A percentile compares a stretch with the other conserved stretches of the same genome.
Conservation (phyloP, 2,888 invertebrate genomes). For the Chromoteleia sp. region DNA sequence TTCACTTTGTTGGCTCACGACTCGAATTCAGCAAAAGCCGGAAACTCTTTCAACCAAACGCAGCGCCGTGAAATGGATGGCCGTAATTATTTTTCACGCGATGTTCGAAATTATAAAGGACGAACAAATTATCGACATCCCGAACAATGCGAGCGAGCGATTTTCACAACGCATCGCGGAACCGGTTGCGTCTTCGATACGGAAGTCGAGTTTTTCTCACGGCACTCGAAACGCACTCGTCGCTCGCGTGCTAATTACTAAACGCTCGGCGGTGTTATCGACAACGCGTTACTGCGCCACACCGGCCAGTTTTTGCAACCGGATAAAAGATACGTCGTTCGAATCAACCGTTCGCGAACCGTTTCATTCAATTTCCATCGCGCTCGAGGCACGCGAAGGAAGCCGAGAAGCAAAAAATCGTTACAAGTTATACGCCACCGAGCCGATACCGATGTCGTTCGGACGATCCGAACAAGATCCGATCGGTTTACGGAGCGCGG, state of each 20-base stretch:
- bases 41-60: no score
- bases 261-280: conserved; percentile 7
- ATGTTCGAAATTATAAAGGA: conserved; percentile 5
- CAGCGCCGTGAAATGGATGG: neutral
- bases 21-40: no score
- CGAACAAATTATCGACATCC: conserved; percentile 19
- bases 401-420: no score
- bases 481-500: no score
- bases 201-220: conserved; percentile 64
- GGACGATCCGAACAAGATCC: no score
- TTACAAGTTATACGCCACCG: no score
- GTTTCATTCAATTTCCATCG: no score
- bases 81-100: conserved; percentile 17
- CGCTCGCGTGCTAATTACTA: conserved; percentile 28
- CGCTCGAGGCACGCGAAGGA: no score
- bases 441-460: no score
- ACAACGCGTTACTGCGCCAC: conserved; percentile 4
- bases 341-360: no score
- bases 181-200: conserved; percentile 50
- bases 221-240: conserved; percentile 38
- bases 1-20: neutral
- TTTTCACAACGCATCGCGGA: conserved; percentile 41
- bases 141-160: conserved; percentile 9
- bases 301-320: neutral
- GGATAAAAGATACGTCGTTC: conserved; percentile 9